phyloP scores from a whole-genome alignment of 2,888 invertebrate species.

The Podabrus alpinus region DNA sequence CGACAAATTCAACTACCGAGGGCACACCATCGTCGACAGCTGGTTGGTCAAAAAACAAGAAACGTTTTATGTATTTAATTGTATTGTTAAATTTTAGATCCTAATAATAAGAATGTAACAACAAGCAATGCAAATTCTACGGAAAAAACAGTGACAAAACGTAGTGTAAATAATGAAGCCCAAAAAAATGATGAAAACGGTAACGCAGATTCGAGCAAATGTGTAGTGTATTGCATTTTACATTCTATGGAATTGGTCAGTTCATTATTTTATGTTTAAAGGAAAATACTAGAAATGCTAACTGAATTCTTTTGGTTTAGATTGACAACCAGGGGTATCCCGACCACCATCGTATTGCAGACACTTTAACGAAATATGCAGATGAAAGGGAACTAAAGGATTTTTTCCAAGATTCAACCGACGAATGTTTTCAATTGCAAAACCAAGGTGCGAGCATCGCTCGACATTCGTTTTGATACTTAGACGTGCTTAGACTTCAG shows the following conservation, averaged over 20 bases:
- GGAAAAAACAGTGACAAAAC: neutral
- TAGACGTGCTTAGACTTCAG: too few relatives aligned
- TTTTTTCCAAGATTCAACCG: constrained; percentile 71
- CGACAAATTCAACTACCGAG: neutral
- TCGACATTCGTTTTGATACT: too few relatives aligned
- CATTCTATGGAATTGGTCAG: constrained; percentile 70
- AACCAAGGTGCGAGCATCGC: constrained; percentile 49
- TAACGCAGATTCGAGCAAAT: constrained; percentile 1
- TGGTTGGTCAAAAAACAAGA: neutral
- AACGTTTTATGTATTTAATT: neutral
- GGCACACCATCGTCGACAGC: neutral
- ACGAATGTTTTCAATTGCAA: constrained; percentile 70
- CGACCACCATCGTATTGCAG: constrained; percentile 66
- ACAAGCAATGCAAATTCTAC: neutral
- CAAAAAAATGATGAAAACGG: neutral
- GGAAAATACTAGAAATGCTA: too few relatives aligned
- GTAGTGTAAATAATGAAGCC: neutral
- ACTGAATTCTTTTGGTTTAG: constrained; percentile 50
- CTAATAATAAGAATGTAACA: neutral
- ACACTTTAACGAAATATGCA: constrained; percentile 65
- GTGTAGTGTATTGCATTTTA: constrained; percentile 70
- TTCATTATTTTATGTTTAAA: too few relatives aligned
- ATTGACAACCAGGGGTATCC: constrained; percentile 67
- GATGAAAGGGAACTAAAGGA: constrained; percentile 67
- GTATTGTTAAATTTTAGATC: neutral